Percentiles rank a stretch among this genome's conserved stretches.
These are phyloP conservation scores for Augochlorella aurata DNA, from an alignment of 2,888 invertebrate species.

Conservation along the genomic window DNA sequence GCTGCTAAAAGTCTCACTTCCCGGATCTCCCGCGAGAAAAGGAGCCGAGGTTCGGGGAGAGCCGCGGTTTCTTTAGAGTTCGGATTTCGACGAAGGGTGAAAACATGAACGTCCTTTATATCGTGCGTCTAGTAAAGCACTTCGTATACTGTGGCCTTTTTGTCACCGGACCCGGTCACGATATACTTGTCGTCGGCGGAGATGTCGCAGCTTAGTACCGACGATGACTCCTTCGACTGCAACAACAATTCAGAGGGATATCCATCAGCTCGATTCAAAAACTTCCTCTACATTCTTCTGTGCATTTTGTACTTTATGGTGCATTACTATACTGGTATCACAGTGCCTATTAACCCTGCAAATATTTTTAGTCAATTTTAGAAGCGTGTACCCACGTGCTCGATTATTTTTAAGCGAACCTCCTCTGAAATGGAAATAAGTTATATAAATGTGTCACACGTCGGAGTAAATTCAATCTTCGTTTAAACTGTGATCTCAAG, in stretches of 20 bases:
- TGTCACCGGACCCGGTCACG: slow-evolving; percentile 98
- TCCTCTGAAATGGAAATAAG: no score
- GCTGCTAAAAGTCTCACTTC: slow-evolving; percentile 64
- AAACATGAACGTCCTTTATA: slow-evolving; percentile 47
- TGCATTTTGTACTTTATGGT: no score
- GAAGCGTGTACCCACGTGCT: no score
- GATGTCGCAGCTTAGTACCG: slow-evolving; percentile 99
- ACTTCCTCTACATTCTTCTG: no score
- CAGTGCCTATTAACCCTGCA: no score
- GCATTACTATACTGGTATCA: neutral
- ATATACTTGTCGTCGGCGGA: slow-evolving; percentile 98
- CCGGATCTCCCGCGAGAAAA: slow-evolving; percentile 36
- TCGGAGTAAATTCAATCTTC: no score
- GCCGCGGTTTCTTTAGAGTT: slow-evolving; percentile 35
- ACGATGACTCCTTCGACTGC: slow-evolving; percentile 97
- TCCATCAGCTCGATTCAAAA: neutral
- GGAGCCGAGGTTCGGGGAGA: neutral
- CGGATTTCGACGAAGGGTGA: slow-evolving; percentile 38
- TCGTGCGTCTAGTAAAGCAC: slow-evolving; percentile 86
- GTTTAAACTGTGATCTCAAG: no score
- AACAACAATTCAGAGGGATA: slow-evolving; percentile 72
- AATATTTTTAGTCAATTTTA: no score
- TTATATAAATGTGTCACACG: no score
- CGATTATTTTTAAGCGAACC: no score
- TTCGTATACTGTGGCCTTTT: slow-evolving; percentile 98